Evolutionary conservation across 2,797 vertebrate species (phyloP), one percentile per base, ranked within the genome.

Genomic region (Selene dorsalis): DNA sequence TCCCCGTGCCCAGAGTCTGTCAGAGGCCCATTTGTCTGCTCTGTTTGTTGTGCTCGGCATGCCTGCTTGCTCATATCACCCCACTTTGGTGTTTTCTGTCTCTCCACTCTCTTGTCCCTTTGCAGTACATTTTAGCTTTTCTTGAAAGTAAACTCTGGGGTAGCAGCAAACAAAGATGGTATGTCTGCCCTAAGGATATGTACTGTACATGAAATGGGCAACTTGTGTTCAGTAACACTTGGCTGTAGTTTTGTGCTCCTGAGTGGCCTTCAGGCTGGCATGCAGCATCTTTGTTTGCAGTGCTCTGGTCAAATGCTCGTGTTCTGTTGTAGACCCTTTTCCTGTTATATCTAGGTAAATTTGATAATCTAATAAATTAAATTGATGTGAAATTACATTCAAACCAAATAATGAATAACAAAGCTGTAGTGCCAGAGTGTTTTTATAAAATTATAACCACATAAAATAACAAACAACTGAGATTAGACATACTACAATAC

Each of bases 101-200:
- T 65, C 71, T 81, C 50, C 55, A 13, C 65, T 83, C 53, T 85
- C 56, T 59, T 32, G 70, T 75, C 76, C 68, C 69, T 77, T 67
- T 77, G 57, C 52, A 5, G 32, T 86, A 63, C 87, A 16, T 77
- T 77, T 26, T 69, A 79, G 73, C 64, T 85, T 75, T 75, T 65
- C 69, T 69, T 77, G 45, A 84, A 79, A 80, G 62, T 84, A 50
- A 80, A 78, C 80, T 83, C 72, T 52, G 73, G 41, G 58, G 58
- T 82, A 78, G 57, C 62, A 78, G 68, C 84, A 91, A 92, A 87
- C 89, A 88, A 93, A 91, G 83, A 91, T 89, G 86, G 62, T 73
- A 32, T 43, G 22, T 69, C 77, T 62, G 38, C 35, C 55, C 52
- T 43, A 4, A 24, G 9, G 5, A 68, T 26, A 65, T 73, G 73